Base-by-base conservation (phyloP, 2,113 vertebrate species). In the Nymphicus hollandicus region DNA sequence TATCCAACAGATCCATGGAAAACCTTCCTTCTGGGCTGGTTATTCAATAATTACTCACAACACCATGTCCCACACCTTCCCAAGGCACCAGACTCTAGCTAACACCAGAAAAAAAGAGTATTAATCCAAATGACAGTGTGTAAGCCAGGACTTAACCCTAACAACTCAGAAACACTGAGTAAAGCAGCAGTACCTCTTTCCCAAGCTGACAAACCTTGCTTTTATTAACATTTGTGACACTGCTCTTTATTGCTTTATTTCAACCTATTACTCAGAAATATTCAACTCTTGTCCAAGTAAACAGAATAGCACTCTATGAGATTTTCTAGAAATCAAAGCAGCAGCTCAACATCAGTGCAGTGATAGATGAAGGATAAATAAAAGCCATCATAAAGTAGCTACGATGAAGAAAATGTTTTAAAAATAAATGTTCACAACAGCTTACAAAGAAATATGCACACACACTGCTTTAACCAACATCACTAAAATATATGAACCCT, bases 271-370 rank as follows among this genome's bases (percentile, higher is more conserved):
- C 72, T 81, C 61, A 86, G 69, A 61, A 91, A 89, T 39, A 68
- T 11, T 47, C 31, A 29, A 66, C 8, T 86, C 88, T 92, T 78
- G 35, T 72, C 41, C 53, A 74, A 72, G n/a, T 56, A 93, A 93
- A 82, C 25, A 89, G 93, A 90, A 86, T 22, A 96, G 76, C 50
- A 95, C 82, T 94, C 93, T 71, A 79, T 84, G 74, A 87, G 52
- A 88, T 90, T 58, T 94, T 91, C 88, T 73, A 50, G 49, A 66
- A 70, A 84, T 78, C 92, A 91, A 64, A 83, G 10, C 20, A 70
- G 41, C 71, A 81, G 56, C 44, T 85, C 72, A 96, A 47, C 88
- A 84, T 47, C 85, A 71, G 72, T 7, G 14, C 55, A 58, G 78
- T 68, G 66, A 84, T 13, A 86, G 52, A 69, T n/a, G 33, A 92